Evolutionary conservation across 1,140 invertebrate genomes (phyloP), one percentile per base, ranked within the genome.

Genomic region (Potamilus streckersoni): DNA sequence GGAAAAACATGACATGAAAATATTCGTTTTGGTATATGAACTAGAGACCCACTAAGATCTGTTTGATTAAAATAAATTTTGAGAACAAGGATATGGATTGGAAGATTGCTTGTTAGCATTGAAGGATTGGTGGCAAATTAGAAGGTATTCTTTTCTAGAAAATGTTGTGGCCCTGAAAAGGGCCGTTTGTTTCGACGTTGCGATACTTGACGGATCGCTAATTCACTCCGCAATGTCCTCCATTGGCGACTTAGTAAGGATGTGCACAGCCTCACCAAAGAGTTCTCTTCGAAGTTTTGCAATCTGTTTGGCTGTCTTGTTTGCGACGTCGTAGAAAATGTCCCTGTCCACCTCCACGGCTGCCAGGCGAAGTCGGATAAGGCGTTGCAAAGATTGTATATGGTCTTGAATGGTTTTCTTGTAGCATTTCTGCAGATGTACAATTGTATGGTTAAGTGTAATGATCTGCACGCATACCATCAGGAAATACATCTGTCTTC

Each of bases 331-430:
- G 27, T 27, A 27, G 27, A 27, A 27, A 1, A 27, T 27, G 27
- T 82, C 81, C 31, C 79, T 70, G 20, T 78, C 69, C 19, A 81
- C 81, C 65, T 84, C 80, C 13, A 80, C 49, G 16, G 76, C 78
- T 23, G 81, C 79, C 38, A 83, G 66, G 58, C 78, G 74, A 27
- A 83, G 69, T 55, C 78, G 78, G 17, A 73, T 31, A 49, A 74
- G 72, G 76, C 81, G 81, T 80, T 2, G 78, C 69, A 81, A 83
- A 4, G 64, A 72, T 31, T 73, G 71, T 3, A 72, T 60, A 62
- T 76, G 72, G 8, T 69, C 72, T 31, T 31, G 58, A 58, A 77
- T 81, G 38, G 82, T 78, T 14, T 23, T 56, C 16, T 69, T 56
- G 67, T 81, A 83, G 13, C 80, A 67, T 17, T 58, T 71, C 64